Base-by-base conservation (phyloP, 1,140 invertebrate species). In the Dryas iulia region DNA sequence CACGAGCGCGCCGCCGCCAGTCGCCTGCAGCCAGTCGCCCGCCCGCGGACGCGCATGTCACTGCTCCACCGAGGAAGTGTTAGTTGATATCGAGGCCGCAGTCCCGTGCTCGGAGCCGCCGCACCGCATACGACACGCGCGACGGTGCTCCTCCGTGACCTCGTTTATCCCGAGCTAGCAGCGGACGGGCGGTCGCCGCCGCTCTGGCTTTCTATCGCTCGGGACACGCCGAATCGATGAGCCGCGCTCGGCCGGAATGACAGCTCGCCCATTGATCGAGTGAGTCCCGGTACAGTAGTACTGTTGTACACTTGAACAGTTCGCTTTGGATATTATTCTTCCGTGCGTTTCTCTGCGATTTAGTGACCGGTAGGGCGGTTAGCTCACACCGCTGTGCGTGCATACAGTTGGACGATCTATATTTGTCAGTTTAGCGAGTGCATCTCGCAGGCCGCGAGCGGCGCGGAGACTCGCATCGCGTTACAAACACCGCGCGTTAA, bases 201-300 rank as follows among this genome's bases (percentile, higher is more conserved):
- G 78, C 73, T 79, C 77, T 73, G 74, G 81, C 84, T 86, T 84
- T 87, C 85, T 81, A 83, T 73, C 76, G 76, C 68, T 76, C 66
- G 71, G 70, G 72, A 79, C 69, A 60, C 72, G 71, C 66, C 71
- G 77, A 87, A 89, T 90, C 87, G 87, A 90, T 89, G 86, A 79
- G 72, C 76, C 79, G 79, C 78, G 78, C 71, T 83, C 76, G 76
- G 73, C 68, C 66, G 78, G 72, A 79, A 82, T 87, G 86, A 86
- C 82, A 83, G 81, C 81, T 86, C 79, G 78, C 81, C 82, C 85
- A 89, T 89, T 86, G 87, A 91, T 89, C 86, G 86, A 84, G 86
- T 90, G 81, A 90, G 88, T 89, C 68, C 73, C 78, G 70, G 73
- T 57, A 61, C 14, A 12, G 21, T 47, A 23, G n/a, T 18, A 47